Percentiles rank a stretch among this genome's conserved stretches.
Evolutionary conservation across 2,888 invertebrate species (phyloP).

Genomic region (Aphelenchoides bicaudatus): DNA sequence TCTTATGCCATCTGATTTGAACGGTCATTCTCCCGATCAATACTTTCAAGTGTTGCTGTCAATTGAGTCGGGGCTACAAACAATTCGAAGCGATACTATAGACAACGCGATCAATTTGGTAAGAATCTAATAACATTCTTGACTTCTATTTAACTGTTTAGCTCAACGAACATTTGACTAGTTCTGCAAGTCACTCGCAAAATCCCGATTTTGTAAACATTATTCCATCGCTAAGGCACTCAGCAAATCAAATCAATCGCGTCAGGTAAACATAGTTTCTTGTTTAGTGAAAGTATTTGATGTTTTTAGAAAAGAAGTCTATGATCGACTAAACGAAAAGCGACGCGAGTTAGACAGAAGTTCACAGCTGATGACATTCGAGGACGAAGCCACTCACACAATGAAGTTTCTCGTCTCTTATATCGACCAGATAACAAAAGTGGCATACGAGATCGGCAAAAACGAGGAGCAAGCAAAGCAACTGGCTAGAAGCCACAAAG

Average conservation of each 20-base stretch:
- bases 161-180: too few species aligned
- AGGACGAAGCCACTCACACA: not conserved
- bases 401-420: slow-evolving; percentile 32
- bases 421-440: slow-evolving; percentile 47
- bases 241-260: too few species aligned
- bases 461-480: slow-evolving; percentile 33
- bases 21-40: not conserved
- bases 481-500: slow-evolving; percentile 40
- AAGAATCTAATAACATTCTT: too few species aligned
- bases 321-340: slow-evolving; percentile 3
- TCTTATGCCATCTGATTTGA: too few species aligned
- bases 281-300: not conserved
- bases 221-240: not conserved
- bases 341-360: not conserved
- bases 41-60: not conserved
- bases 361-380: slow-evolving; percentile 7
- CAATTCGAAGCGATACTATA: not conserved
- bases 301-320: slow-evolving; percentile 11
- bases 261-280: too few species aligned
- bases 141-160: too few species aligned
- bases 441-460: slow-evolving; percentile 40
- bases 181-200: too few species aligned
- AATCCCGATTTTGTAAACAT: not conserved
- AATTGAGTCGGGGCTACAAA: not conserved
- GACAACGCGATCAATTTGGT: too few species aligned